Conservation (phyloP, 1,140 invertebrate species). For the Tetramorium parvispinum region DNA sequence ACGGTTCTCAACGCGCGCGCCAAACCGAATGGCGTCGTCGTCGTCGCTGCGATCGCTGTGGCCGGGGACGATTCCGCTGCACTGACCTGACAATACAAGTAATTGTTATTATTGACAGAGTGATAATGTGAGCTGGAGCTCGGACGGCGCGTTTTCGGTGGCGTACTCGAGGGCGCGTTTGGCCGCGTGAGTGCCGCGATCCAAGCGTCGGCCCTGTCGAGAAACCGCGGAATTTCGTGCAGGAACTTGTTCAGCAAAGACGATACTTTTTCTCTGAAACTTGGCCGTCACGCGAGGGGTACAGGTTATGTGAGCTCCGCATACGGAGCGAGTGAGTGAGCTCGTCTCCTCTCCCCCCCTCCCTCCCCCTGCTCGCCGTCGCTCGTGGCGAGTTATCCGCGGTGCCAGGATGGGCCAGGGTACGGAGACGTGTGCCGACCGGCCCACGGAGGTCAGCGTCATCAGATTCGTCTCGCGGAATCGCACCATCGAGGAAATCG, state of each 20-base stretch:
- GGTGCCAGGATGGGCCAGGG: conserved; percentile 81
- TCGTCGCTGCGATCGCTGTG: too few relatives aligned
- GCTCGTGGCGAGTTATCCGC: not conserved
- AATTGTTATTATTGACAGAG: conserved; percentile 74
- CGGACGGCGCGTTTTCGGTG: conserved; percentile 35
- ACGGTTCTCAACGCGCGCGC: conserved; percentile 8
- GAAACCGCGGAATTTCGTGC: not conserved
- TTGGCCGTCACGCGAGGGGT: conserved; percentile 38
- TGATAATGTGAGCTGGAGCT: conserved; percentile 70
- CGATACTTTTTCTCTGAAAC: conserved; percentile 61
- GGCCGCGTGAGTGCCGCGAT: conserved; percentile 48
- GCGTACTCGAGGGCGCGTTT: conserved; percentile 50
- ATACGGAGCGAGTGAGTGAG: conserved; percentile 18
- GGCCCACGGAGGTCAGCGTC: conserved; percentile 84
- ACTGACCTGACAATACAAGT: conserved; percentile 69
- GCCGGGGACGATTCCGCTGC: conserved; percentile 5
- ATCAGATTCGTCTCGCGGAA: conserved; percentile 85
- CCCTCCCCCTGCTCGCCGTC: conserved; percentile 14
- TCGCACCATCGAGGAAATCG: conserved; percentile 84
- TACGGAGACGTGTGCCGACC: conserved; percentile 82
- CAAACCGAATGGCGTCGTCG: not conserved
- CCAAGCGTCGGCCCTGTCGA: conserved; percentile 18
- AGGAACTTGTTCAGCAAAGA: conserved; percentile 59
- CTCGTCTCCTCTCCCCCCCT: not conserved
- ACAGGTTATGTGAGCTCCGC: conserved; percentile 76